Percentiles rank a stretch among this genome's conserved stretches.
Evolutionary conservation across 2,888 invertebrate genomes (phyloP).

Genomic region (Himalopsyche anomala): DNA sequence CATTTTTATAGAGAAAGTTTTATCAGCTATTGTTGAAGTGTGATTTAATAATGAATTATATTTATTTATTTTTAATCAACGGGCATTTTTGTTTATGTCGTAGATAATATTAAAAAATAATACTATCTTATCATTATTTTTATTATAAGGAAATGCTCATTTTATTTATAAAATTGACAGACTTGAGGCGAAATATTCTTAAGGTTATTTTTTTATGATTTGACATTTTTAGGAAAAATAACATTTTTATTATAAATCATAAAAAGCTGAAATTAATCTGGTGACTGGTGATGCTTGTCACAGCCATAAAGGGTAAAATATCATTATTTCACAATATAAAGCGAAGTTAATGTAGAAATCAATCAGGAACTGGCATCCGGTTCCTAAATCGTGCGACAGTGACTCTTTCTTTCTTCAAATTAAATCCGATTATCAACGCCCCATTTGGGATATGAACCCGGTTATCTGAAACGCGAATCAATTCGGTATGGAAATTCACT

Average conservation of each 20-base stretch:
- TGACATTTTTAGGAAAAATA: too few relatives aligned
- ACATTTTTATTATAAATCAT: neutral
- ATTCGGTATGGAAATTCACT: conserved; percentile 45
- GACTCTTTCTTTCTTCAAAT: conserved; percentile 52
- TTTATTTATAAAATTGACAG: too few relatives aligned
- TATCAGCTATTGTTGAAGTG: too few relatives aligned
- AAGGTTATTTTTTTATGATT: too few relatives aligned
- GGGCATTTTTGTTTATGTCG: too few relatives aligned
- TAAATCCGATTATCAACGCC: conserved; percentile 60
- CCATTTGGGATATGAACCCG: conserved; percentile 59
- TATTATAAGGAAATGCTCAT: too few relatives aligned
- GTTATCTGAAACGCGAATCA: conserved; percentile 44
- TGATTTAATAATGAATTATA: too few relatives aligned
- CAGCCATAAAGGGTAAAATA: neutral
- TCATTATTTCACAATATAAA: conserved; percentile 30
- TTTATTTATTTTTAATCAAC: too few relatives aligned
- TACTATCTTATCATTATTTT: too few relatives aligned
- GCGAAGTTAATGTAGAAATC: conserved; percentile 10
- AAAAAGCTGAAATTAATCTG: neutral
- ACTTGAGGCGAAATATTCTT: too few relatives aligned
- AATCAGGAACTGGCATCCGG: conserved; percentile 11
- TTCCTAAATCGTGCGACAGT: conserved; percentile 20
- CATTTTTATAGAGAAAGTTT: too few relatives aligned
- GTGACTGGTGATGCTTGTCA: neutral
- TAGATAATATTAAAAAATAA: too few relatives aligned